phyloP scores from a whole-genome alignment of 53 echinoderm and acorn worm species.

The Apostichopus leukothele region DNA sequence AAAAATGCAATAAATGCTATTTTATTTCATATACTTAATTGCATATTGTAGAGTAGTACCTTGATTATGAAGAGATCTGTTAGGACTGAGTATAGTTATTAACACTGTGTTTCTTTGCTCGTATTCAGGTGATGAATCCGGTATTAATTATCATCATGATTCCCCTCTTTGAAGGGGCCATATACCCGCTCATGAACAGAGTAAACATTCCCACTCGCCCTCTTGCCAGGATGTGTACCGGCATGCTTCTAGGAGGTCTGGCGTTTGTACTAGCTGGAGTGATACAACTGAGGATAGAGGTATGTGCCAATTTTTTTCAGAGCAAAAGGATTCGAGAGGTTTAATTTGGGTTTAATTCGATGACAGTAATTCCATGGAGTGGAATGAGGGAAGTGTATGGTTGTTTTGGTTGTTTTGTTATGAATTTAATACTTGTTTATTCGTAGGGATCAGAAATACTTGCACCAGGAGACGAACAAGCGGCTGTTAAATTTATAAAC shows the following conservation, averaged over 20 bases:
- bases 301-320: conserved; percentile 40
- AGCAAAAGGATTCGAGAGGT: background rate
- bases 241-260: conserved; percentile 76
- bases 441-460: conserved; percentile 63
- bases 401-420: background rate
- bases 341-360: too few species aligned
- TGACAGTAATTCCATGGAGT: too few species aligned
- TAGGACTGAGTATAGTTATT: too few species aligned
- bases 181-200: conserved; percentile 78
- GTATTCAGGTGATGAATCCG: conserved; percentile 76
- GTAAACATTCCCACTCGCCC: conserved; percentile 82
- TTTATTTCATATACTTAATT: too few species aligned
- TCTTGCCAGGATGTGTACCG: conserved; percentile 78
- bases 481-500: conserved; percentile 75
- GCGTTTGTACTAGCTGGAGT: conserved; percentile 81
- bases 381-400: too few species aligned
- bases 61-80: too few species aligned
- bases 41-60: too few species aligned
- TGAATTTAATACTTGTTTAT: background rate
- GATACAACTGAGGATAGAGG: conserved; percentile 83
- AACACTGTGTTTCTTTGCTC: background rate
- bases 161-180: conserved; percentile 76
- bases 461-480: conserved; percentile 62
- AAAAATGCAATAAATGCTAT: too few species aligned
- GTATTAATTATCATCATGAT: conserved; percentile 89